phyloP scores from a whole-genome alignment of 2,888 invertebrate genomes.

The Melanotus villosus region DNA sequence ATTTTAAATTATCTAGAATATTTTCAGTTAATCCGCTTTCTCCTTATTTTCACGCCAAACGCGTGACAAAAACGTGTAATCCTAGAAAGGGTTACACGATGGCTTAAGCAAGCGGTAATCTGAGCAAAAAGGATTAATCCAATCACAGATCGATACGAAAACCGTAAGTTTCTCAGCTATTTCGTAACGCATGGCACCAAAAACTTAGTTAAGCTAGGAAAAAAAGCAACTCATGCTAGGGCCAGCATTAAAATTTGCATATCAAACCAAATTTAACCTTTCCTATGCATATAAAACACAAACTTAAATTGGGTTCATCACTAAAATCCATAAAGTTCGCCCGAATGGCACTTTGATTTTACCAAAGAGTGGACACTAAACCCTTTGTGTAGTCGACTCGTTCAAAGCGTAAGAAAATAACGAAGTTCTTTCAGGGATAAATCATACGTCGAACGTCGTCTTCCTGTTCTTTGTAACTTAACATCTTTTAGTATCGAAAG shows the following conservation, averaged over 20 bases:
- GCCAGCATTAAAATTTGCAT: constrained; percentile 16
- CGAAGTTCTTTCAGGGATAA: constrained; percentile 18
- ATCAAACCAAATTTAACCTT: not conserved
- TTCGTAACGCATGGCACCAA: not conserved
- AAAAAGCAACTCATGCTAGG: not conserved
- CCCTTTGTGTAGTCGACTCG: not conserved
- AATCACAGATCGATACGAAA: not conserved
- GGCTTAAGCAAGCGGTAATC: not conserved
- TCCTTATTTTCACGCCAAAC: not conserved
- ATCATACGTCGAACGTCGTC: not conserved
- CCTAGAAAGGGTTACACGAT: not conserved
- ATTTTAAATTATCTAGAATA: not conserved
- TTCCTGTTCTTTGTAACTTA: constrained; percentile 13
- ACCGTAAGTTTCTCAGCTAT: too few relatives aligned
- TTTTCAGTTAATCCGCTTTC: not conserved
- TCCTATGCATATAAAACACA: constrained; percentile 12
- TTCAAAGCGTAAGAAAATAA: constrained; percentile 13
- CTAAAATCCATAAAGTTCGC: not conserved
- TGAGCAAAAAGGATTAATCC: not conserved
- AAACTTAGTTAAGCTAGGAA: not conserved
- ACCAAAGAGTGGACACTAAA: constrained; percentile 13
- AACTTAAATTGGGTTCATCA: constrained; percentile 16
- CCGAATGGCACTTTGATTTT: constrained; percentile 7
- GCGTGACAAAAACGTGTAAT: not conserved
- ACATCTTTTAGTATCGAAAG: constrained; percentile 11